Evolutionary conservation across 2,797 vertebrate species (phyloP).

Genomic region (Leucoraja ocellata): DNA sequence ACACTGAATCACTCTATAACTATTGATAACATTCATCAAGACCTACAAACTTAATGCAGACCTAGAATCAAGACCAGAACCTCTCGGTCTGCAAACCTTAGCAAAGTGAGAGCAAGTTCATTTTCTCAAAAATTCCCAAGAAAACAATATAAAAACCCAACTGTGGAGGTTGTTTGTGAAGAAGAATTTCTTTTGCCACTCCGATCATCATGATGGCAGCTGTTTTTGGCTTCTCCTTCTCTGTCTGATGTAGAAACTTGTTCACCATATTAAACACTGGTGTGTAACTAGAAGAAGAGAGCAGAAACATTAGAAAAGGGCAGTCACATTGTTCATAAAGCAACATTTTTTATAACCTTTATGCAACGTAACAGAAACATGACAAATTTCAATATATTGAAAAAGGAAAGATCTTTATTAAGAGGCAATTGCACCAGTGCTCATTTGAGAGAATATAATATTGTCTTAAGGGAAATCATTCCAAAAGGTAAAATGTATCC

Average conservation of each 20-base stretch:
- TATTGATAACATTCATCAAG: no score
- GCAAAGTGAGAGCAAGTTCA: neutral
- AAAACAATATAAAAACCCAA: constrained; percentile 44
- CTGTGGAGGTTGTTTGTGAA: constrained; percentile 56
- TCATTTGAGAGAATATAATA: neutral
- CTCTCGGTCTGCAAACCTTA: neutral
- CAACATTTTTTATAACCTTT: neutral
- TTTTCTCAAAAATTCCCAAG: neutral
- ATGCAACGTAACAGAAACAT: neutral
- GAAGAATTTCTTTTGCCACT: constrained; percentile 56
- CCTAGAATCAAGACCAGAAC: neutral
- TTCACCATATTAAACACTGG: constrained; percentile 57
- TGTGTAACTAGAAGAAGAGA: constrained; percentile 57
- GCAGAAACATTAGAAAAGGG: constrained; percentile 15
- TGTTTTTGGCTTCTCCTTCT: constrained; percentile 56
- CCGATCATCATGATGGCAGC: constrained; percentile 70
- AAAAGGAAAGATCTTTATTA: neutral
- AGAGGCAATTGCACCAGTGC: no score
- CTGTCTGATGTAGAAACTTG: constrained; percentile 61
- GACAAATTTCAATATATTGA: neutral
- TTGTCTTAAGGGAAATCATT: neutral
- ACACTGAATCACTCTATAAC: no score
- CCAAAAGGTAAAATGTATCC: neutral
- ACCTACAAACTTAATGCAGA: neutral
- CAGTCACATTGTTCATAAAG: neutral